Evolutionary conservation across 2,113 vertebrate genomes (phyloP).

Genomic region (Bufo gargarizans): DNA sequence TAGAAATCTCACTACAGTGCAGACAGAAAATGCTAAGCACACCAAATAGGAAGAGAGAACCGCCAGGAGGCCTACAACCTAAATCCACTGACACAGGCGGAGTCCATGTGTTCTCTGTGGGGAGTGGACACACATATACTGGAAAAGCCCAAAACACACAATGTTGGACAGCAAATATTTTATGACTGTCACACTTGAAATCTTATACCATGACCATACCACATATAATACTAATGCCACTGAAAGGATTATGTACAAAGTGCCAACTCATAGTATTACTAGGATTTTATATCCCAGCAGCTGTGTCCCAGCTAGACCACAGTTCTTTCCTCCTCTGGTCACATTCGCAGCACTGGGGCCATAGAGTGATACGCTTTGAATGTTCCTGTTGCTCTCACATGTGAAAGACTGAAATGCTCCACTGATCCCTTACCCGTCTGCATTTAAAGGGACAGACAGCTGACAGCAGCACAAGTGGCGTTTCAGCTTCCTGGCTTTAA

Average conservation of each 20-base stretch:
- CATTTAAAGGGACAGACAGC: constrained; percentile 53
- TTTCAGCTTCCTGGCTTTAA: not conserved
- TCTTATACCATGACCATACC: not conserved
- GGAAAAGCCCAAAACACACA: not conserved
- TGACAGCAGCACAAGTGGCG: constrained; percentile 23
- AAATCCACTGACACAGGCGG: not conserved
- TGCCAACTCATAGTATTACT: constrained; percentile 14
- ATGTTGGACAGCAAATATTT: not conserved
- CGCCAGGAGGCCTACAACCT: not conserved
- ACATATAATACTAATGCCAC: not conserved
- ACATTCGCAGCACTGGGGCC: not conserved
- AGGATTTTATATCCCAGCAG: constrained; percentile 35
- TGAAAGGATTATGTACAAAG: constrained; percentile 1
- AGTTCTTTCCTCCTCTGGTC: not conserved
- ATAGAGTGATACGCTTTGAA: constrained; percentile 34
- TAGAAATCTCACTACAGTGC: not conserved
- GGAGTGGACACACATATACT: not conserved
- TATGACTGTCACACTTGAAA: not conserved
- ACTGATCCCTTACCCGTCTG: constrained; percentile 25
- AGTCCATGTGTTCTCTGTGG: not conserved
- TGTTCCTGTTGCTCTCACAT: constrained; percentile 48
- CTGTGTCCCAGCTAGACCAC: not conserved
- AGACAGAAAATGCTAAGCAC: not conserved
- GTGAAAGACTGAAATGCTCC: constrained; percentile 36
- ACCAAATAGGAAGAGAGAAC: not conserved